Percentiles rank a stretch among this genome's conserved stretches.
These are phyloP conservation scores for Elaphurus davidianus DNA, from an alignment of 2,113 vertebrate genomes.

Conservation along the genomic window DNA sequence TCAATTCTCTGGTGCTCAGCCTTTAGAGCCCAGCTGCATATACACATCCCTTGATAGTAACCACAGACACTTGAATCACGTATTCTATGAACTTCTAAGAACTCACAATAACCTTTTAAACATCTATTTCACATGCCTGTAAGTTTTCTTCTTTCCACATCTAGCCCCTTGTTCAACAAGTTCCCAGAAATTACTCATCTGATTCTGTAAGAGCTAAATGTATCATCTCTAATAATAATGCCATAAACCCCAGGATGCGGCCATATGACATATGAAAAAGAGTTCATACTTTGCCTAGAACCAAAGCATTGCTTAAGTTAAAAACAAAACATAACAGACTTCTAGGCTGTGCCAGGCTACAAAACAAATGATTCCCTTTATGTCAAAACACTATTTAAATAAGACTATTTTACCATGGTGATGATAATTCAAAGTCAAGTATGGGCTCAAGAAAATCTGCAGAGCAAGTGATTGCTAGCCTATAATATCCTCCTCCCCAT, in stretches of 20 bases:
- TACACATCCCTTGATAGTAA: not conserved
- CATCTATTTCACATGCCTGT: not conserved
- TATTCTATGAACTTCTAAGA: not conserved
- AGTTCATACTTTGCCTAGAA: not conserved
- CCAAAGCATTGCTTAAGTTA: not conserved
- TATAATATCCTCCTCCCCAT: not conserved
- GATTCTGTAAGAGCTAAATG: not conserved
- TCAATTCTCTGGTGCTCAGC: not conserved
- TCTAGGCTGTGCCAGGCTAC: not conserved
- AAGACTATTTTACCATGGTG: not conserved
- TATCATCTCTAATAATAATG: not conserved
- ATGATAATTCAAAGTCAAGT: not conserved
- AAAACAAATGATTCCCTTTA: not conserved
- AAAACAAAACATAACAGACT: not conserved
- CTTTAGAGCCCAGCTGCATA: not conserved
- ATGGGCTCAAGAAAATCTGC: not conserved
- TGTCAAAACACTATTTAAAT: constrained; percentile 3
- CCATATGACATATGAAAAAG: not conserved
- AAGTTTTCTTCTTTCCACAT: not conserved
- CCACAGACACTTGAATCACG: not conserved
- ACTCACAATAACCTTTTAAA: not conserved
- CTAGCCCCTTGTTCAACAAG: not conserved
- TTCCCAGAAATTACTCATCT: not conserved
- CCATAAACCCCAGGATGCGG: not conserved
- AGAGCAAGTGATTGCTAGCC: not conserved